Evolutionary conservation across 2,797 vertebrate genomes (phyloP), one percentile per base, ranked within the genome.

Genomic region (Cryptoblepharus egeriae): DNA sequence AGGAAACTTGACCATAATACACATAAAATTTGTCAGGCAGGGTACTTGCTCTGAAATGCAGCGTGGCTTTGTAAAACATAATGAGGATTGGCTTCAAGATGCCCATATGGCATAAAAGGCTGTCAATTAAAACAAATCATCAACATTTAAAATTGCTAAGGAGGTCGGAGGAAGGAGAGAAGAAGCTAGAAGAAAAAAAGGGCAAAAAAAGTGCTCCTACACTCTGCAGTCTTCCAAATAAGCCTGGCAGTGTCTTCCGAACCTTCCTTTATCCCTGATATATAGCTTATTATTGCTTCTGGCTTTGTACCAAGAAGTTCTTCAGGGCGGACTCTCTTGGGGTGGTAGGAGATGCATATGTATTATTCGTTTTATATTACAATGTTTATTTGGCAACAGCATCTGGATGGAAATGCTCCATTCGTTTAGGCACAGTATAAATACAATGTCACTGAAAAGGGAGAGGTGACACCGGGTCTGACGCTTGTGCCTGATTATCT

Each of bases 111-210:
- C n/a, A n/a, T 45, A 32, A 18, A 76, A 49, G 39, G 8, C 24
- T 65, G n/a, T 24, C 37, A 61, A 55, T 85, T 77, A 60, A 73
- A 81, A 85, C 49, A 39, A 60, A 61, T 24, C 57, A 69, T 49
- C 58, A 52, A 71, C n/a, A 28, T n/a, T 77, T 65, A 75, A 80
- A 80, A 60, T 35, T 28, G 37, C 8, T 28, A 26, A 76, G 28
- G 45, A n/a, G 37, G 30, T 32, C 61, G 24, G 26, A 22, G 49
- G 7, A 55, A 39, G 5, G 6, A 60, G 45, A 68, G 52, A 65
- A 6, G 28, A 64, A 73, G 30, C 12, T 32, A 12, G 30, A 78
- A 64, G 11, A 3, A 49, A 49, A 28, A 20, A 64, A 60, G 52
- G 37, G 28, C 65, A 74, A 15, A 7, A 18, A 45, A 83, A 65